phyloP scores from a whole-genome alignment of 2,797 vertebrate species.

The Morus bassanus region DNA sequence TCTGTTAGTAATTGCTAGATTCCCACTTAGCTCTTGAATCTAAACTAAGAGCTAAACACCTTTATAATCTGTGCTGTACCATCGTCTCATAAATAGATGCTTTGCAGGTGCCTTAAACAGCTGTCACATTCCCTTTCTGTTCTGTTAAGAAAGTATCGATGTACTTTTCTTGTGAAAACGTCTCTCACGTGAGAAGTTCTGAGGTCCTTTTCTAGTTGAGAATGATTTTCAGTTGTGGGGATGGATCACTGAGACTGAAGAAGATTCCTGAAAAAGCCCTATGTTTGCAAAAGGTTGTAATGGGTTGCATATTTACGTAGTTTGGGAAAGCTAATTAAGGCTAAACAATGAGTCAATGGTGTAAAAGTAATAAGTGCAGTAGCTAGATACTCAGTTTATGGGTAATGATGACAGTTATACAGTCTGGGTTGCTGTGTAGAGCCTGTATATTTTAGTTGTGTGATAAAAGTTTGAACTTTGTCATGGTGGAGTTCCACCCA shows the following conservation, averaged over 20 bases:
- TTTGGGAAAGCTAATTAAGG: neutral
- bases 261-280: slow-evolving; percentile 78
- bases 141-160: neutral
- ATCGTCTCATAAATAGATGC: neutral
- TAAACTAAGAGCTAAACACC: neutral
- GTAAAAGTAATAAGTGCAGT: neutral
- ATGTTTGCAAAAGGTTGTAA: slow-evolving; percentile 77
- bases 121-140: neutral
- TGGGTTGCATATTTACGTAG: fast-evolving
- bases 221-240: slow-evolving; percentile 79
- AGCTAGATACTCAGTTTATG: neutral
- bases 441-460: neutral
- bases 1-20: neutral
- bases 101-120: too few species aligned
- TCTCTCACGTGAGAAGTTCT: slow-evolving; percentile 67
- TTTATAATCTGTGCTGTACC: neutral
- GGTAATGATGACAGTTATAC: fast-evolving
- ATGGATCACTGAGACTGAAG: slow-evolving; percentile 85
- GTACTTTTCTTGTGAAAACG: slow-evolving; percentile 60
- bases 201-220: slow-evolving; percentile 80
- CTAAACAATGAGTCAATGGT: neutral
- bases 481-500: neutral
- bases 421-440: neutral
- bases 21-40: neutral
- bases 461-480: neutral